phyloP scores from a whole-genome alignment of 2,113 vertebrate species.

The Misgurnus mizolepis region DNA sequence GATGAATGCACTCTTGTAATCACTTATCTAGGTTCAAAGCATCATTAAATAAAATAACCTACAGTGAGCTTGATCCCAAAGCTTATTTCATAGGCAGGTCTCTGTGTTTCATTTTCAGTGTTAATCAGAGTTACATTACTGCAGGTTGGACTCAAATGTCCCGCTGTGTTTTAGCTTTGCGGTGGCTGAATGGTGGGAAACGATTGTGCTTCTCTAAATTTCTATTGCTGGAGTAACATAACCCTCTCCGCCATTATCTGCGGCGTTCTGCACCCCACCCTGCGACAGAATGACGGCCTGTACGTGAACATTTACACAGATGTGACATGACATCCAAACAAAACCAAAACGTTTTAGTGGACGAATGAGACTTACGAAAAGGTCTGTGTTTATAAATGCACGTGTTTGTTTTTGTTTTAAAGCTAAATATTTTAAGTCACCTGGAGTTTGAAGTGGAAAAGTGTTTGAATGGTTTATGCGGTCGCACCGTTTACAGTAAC shows the following conservation, averaged over 20 bases:
- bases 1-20: conserved; percentile 49
- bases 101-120: conserved; percentile 47
- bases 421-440: neutral
- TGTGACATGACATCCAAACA: neutral
- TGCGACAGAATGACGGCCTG: conserved; percentile 10
- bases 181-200: conserved; percentile 11
- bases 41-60: conserved; percentile 61
- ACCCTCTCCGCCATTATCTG: conserved; percentile 35
- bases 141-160: conserved; percentile 27
- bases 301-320: conserved; percentile 22
- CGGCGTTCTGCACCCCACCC: conserved; percentile 5
- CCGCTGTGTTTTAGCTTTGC: neutral
- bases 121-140: conserved; percentile 61
- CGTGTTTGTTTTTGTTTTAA: conserved; percentile 8
- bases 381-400: neutral
- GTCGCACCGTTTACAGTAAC: neutral
- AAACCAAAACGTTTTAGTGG: neutral
- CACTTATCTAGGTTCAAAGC: conserved; percentile 61
- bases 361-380: neutral
- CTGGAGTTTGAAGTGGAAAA: neutral
- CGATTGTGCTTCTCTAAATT: conserved; percentile 13
- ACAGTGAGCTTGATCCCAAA: conserved; percentile 34
- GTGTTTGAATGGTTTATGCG: neutral
- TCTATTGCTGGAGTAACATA: conserved; percentile 30
- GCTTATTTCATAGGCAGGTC: conserved; percentile 51